Percentiles rank a stretch among this genome's conserved stretches.
Evolutionary conservation across 2,888 invertebrate genomes (phyloP).

Genomic region (Cantharis flavilabris): DNA sequence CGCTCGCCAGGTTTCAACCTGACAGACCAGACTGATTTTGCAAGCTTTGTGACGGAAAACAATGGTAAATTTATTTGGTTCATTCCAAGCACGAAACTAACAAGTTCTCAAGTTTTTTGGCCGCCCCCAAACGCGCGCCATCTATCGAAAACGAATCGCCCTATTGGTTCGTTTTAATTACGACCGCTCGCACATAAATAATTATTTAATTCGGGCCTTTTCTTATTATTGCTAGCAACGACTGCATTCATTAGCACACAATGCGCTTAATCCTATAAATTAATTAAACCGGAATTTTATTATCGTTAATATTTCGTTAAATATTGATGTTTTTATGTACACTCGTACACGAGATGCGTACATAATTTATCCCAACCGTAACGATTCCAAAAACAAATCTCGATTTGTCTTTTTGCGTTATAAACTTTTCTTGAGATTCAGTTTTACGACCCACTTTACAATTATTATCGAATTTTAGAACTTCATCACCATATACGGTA

Average conservation of each 20-base stretch:
- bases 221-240: constrained; percentile 10
- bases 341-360: background rate
- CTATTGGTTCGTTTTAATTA: background rate
- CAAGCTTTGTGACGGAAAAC: constrained; percentile 27
- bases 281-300: constrained; percentile 39
- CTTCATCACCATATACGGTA: background rate
- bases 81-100: constrained; percentile 31
- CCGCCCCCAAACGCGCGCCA: background rate
- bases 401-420: too few relatives aligned
- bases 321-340: constrained; percentile 25
- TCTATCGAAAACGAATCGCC: background rate
- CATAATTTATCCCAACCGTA: background rate
- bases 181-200: constrained; percentile 24
- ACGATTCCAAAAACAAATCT: background rate
- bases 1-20: constrained; percentile 29
- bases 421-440: background rate
- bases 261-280: constrained; percentile 37
- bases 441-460: background rate
- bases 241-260: constrained; percentile 38
- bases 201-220: constrained; percentile 31
- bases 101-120: constrained; percentile 5
- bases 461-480: background rate
- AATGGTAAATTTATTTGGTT: constrained; percentile 29
- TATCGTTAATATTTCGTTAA: constrained; percentile 40
- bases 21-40: constrained; percentile 30